Conservation (phyloP, 2,113 vertebrate genomes). For the Uropsilus gracilis region DNA sequence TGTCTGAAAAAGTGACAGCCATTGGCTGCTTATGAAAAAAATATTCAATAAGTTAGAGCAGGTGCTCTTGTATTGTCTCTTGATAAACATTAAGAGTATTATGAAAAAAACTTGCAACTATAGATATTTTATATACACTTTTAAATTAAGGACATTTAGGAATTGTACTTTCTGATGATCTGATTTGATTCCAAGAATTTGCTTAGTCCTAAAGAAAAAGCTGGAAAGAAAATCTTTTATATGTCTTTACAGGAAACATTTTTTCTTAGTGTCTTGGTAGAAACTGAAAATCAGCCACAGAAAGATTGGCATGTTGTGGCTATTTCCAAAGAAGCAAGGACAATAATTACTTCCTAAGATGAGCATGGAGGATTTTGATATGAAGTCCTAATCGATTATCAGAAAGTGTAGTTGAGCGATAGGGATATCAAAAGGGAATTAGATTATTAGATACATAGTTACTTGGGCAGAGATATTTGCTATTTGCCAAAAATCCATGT, state of each 20-base stretch:
- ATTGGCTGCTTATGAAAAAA: background rate
- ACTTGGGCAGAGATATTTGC: background rate
- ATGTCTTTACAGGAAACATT: background rate
- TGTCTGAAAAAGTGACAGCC: background rate
- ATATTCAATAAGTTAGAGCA: background rate
- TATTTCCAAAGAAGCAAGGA: background rate
- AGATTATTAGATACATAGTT: background rate
- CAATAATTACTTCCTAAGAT: background rate
- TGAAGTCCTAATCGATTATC: background rate
- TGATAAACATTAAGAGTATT: background rate
- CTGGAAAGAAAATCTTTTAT: background rate
- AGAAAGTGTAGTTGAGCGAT: background rate
- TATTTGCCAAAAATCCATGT: background rate
- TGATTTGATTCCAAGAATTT: background rate
- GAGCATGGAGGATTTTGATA: background rate
- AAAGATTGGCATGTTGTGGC: background rate
- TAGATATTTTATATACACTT: background rate
- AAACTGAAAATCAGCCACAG: background rate
- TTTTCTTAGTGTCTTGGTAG: background rate
- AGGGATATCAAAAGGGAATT: background rate
- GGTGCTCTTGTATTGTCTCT: background rate
- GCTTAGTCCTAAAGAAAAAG: background rate
- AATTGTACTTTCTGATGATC: background rate
- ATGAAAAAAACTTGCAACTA: background rate
- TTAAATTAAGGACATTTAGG: background rate